Evolutionary conservation across 2,113 vertebrate species (phyloP), one percentile per base, ranked within the genome.

Genomic region (Neodon shergylaensis): DNA sequence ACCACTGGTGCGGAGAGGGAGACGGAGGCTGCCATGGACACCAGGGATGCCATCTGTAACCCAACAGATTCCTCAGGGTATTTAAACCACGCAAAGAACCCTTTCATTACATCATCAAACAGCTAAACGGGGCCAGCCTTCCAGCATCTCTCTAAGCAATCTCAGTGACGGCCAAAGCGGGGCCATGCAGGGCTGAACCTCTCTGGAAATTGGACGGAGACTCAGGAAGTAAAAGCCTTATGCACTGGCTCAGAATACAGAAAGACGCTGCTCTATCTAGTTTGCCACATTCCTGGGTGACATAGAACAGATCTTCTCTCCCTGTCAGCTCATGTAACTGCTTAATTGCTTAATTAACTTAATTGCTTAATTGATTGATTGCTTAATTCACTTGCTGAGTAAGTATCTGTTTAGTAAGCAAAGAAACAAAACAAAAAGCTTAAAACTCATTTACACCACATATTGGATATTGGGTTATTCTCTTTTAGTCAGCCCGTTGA

Each of bases 321-420:
- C 79, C 68, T 93, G 54, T 58, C 82, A 91, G 70, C 7, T 52
- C 84, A 63, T 36, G 8, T 52, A 88, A 58, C 19, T 47, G 52
- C 81, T 90, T 79, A 94, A 74, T 70, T 84, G 36, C 82, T 77
- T 92, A 92, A 88, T 96, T 97, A 84, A 77, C 70, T 85, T 95
- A 94, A 96, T 73, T 94, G 42, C 88, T 83, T 94, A 61, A 97
- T 87, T 94, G 90, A 91, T 54, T 78, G 92, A 95, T 92, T 81
- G 81, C 73, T 93, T 88, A 91, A 70, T 93, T 96, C 52, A 82
- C 13, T 89, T 79, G 12, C 52, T 79, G 54, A 76, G 83, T 81
- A 66, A 85, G 36, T 92, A 42, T 95, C 86, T 88, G 52, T 90
- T 70, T 95, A 94, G 44, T 70, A 92, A 86, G 90, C 66, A 89